These are phyloP conservation scores for Patella depressa DNA, from an alignment of 2,888 invertebrate genomes.

Conservation along the genomic window DNA sequence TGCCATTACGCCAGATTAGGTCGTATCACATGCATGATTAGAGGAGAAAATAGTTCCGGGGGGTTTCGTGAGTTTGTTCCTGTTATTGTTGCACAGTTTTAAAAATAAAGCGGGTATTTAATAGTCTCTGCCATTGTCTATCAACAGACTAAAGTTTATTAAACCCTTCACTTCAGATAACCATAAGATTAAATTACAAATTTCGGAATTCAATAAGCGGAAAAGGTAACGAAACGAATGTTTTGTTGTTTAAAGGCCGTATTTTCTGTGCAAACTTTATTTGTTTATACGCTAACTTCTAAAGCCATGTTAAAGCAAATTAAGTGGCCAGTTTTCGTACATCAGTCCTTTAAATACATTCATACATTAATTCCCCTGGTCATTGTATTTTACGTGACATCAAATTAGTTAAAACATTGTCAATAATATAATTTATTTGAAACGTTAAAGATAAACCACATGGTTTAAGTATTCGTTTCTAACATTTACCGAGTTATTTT, in stretches of 20 bases:
- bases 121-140: constrained; percentile 1
- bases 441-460: too few relatives aligned
- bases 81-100: neutral
- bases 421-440: too few relatives aligned
- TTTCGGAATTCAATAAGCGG: neutral
- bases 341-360: too few relatives aligned
- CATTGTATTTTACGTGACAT: too few relatives aligned
- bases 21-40: neutral
- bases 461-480: too few relatives aligned
- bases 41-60: neutral
- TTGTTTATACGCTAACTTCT: too few relatives aligned
- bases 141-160: neutral
- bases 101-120: constrained; percentile 2
- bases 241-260: neutral
- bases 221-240: constrained; percentile 4
- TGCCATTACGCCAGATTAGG: constrained; percentile 3
- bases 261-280: neutral
- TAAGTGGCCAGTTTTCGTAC: too few relatives aligned
- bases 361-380: too few relatives aligned
- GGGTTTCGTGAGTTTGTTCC: neutral
- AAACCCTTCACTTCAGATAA: constrained; percentile 1
- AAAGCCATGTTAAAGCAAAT: too few relatives aligned
- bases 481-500: too few relatives aligned
- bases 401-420: too few relatives aligned
- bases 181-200: neutral